A percentile compares a stretch with the other conserved stretches of the same genome.
These are phyloP conservation scores for Drosophila watanabei DNA, from an alignment of 1,140 invertebrate genomes.

Conservation along the genomic window DNA sequence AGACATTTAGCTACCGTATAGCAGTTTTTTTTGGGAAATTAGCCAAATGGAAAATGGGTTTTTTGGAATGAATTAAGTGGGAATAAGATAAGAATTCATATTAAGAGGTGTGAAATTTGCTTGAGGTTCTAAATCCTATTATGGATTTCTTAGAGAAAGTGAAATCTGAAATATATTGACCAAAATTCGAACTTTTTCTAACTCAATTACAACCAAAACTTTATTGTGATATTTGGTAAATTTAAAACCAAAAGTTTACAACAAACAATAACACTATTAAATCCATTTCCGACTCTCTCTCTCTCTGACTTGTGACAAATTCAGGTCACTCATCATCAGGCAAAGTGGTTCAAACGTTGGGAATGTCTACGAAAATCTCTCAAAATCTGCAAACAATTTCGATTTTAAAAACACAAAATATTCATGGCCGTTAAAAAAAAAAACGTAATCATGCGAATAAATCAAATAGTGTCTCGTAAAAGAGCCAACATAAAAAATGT, in stretches of 20 bases:
- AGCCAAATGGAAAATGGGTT: conserved; percentile 27
- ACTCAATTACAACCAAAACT: neutral
- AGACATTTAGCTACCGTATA: conserved; percentile 32
- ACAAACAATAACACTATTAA: neutral
- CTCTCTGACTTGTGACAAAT: neutral
- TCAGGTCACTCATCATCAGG: neutral
- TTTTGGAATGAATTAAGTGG: conserved; percentile 9
- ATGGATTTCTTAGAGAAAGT: neutral
- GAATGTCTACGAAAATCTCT: conserved; percentile 12
- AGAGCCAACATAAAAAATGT: conserved; percentile 42
- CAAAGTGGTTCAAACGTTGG: neutral
- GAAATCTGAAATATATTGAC: neutral
- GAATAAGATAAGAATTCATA: too few species aligned
- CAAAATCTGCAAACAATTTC: conserved; percentile 14
- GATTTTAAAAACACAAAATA: conserved; percentile 30
- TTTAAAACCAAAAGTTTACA: neutral
- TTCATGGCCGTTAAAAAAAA: conserved; percentile 46
- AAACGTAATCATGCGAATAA: conserved; percentile 40
- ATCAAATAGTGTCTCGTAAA: conserved; percentile 46
- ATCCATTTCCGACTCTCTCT: conserved; percentile 11
- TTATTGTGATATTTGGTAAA: neutral
- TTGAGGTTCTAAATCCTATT: neutral
- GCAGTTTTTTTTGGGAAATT: conserved; percentile 26
- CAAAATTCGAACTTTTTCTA: neutral
- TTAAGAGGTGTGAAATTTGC: neutral